Base-by-base conservation (phyloP, 2,888 invertebrate species). In the Reticulitermes lucifugus region DNA sequence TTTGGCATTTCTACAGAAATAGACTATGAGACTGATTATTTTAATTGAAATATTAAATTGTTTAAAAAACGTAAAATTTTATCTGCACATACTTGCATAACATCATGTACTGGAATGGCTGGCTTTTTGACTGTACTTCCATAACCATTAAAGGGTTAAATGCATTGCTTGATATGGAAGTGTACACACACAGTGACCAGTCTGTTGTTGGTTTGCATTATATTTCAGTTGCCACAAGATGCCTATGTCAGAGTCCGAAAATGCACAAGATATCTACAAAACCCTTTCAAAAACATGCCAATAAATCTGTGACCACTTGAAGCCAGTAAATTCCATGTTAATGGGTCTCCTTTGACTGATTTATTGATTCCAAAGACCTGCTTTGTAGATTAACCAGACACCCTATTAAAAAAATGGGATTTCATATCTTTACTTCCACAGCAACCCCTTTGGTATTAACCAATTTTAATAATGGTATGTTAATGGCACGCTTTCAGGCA, bases 121-220 rank as follows among this genome's bases (percentile, higher is more conserved):
- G 14, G 51, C 51, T 55, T 55, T 9, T 2, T 55, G 51, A 55
- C 2, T n/a, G 65, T 2, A 25, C 65, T 25, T 65, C 65, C 22
- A n/a, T 9, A n/a, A 65, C 7, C 7, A 5, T n/a, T 65, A 65
- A n/a, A 65, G 14, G 25, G n/a, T 7, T 65, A 9, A n/a, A 65
- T 25, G 25, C 7, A n/a, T 10, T 65, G 65, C n/a, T n/a, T 55
- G 2, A 14, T 14, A 14, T 55, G 51, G 51, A 55, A 55, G 2
- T 55, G 14, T 46, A 12, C 55, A 55, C 14, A 55, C 55, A 55
- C 55, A 55, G 14, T 55, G 55, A 55, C 14, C 55, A 55, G 55
- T 55, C 21, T 73, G 77, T 77, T 77, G 46, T 77, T 77, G 77
- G 77, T 77, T 77, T 77, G 77, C 77, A 65, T 25, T 25, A 25